Percentiles rank a stretch among this genome's conserved stretches.
phyloP scores from a whole-genome alignment of 2,113 vertebrate species.

The Coryphaenoides rupestris region DNA sequence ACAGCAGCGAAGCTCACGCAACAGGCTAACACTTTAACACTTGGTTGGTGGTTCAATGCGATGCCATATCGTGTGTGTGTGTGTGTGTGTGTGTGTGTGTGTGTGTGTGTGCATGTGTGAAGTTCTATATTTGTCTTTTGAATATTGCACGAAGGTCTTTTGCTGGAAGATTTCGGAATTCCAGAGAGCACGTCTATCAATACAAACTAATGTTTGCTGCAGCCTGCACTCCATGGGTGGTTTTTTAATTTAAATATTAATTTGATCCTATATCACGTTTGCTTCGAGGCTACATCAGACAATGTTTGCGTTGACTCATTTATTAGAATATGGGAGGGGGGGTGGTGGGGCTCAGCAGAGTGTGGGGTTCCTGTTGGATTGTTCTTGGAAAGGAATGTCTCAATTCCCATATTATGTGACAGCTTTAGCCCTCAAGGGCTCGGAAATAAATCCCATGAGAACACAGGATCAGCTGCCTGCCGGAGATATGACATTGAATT shows the following conservation, averaged over 20 bases:
- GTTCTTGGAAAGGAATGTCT: conserved; percentile 20
- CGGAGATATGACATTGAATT: too few species aligned
- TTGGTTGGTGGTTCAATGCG: neutral
- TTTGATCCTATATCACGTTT: too few species aligned
- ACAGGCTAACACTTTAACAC: neutral
- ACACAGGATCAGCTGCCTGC: too few species aligned
- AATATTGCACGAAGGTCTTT: conserved; percentile 1
- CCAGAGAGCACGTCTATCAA: neutral
- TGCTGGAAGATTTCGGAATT: neutral
- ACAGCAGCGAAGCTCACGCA: too few species aligned
- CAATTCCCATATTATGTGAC: conserved; percentile 11
- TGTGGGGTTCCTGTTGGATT: conserved; percentile 2
- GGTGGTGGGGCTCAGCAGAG: neutral
- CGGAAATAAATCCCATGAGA: conserved; percentile 29
- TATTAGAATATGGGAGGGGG: too few species aligned
- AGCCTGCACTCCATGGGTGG: neutral
- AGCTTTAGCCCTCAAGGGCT: conserved; percentile 25
- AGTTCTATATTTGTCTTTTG: conserved; percentile 6
- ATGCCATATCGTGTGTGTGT: neutral
- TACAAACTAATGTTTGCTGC: neutral
- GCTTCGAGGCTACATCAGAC: too few species aligned
- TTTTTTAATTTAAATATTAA: neutral
- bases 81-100: neutral
- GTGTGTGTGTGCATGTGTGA: neutral
- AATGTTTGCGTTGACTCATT: too few species aligned